These are phyloP conservation scores for Drosophila busckii DNA, from an alignment of 1,140 invertebrate genomes.

Conservation along the genomic window DNA sequence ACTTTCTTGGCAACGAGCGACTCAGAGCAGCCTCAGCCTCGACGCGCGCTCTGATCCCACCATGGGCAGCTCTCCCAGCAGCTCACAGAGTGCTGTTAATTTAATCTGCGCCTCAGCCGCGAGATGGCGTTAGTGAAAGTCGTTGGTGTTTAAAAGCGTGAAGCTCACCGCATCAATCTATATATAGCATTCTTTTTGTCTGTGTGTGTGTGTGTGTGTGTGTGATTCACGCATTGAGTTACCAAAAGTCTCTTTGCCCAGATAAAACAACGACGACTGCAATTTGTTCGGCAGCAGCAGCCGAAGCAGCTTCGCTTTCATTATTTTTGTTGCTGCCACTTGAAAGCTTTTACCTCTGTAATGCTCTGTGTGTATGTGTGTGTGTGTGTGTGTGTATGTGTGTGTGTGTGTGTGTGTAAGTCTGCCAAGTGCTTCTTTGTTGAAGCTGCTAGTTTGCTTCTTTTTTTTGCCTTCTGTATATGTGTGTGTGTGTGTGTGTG, in stretches of 20 bases:
- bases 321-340: slow-evolving; percentile 56
- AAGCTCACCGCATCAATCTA: slow-evolving; percentile 56
- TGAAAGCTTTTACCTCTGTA: slow-evolving; percentile 77
- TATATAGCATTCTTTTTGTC: slow-evolving; percentile 8
- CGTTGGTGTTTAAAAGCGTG: slow-evolving; percentile 49
- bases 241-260: slow-evolving; percentile 34
- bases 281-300: slow-evolving; percentile 15
- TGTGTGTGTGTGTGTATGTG: slow-evolving; percentile 12
- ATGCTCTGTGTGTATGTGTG: slow-evolving; percentile 24
- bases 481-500: slow-evolving; percentile 2
- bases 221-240: slow-evolving; percentile 45
- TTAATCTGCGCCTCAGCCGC: slow-evolving; percentile 63
- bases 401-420: slow-evolving; percentile 24
- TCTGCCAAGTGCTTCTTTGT: slow-evolving; percentile 70
- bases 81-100: slow-evolving; percentile 62
- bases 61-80: slow-evolving; percentile 39
- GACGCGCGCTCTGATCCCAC: slow-evolving; percentile 41
- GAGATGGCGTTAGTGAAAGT: slow-evolving; percentile 69
- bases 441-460: slow-evolving; percentile 30
- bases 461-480: slow-evolving; percentile 26
- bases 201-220: slow-evolving; percentile 24
- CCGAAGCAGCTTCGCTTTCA: slow-evolving; percentile 38
- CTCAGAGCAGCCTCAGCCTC: background rate
- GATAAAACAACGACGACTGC: slow-evolving; percentile 38
- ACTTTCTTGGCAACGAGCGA: slow-evolving; percentile 46